Conservation (phyloP, 2,797 vertebrate genomes). For the Rhynchotus rufescens region DNA sequence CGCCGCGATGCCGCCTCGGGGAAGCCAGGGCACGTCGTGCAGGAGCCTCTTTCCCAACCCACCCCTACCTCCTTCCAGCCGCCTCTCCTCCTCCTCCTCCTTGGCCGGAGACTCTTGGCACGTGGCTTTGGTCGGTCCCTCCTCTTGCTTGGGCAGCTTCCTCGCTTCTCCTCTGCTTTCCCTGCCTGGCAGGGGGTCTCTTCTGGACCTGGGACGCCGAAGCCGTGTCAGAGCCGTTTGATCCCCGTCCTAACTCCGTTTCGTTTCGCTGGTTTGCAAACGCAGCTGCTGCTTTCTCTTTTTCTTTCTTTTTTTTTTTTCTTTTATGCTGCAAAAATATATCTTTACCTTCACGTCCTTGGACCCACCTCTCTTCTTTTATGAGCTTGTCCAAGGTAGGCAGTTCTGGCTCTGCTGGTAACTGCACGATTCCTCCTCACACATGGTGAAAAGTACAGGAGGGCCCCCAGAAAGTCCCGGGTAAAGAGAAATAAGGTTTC, state of each 20-base stretch:
- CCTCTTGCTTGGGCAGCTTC: conserved; percentile 68
- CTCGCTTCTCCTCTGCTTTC: conserved; percentile 68
- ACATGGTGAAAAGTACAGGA: fast-evolving
- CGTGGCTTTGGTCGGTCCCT: conserved; percentile 1
- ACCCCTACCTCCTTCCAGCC: conserved; percentile 41
- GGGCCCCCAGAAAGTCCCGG: neutral
- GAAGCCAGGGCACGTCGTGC: conserved; percentile 59
- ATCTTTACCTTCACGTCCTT: conserved; percentile 64
- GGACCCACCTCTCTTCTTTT: conserved; percentile 68
- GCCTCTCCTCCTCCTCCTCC: neutral
- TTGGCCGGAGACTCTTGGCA: conserved; percentile 13
- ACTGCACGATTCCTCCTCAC: neutral
- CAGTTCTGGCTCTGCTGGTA: neutral
- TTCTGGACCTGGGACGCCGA: conserved; percentile 45
- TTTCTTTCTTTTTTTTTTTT: neutral
- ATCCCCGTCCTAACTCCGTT: conserved; percentile 55
- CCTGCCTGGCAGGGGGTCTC: conserved; percentile 51
- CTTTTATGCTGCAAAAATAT: conserved; percentile 70
- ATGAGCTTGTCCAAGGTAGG: conserved; percentile 50
- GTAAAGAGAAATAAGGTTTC: too few species aligned
- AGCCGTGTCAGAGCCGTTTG: conserved; percentile 52
- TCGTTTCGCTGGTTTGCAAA: conserved; percentile 64
- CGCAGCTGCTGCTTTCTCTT: conserved; percentile 20
- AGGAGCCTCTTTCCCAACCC: conserved; percentile 67
- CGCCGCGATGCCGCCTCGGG: conserved; percentile 66